Conservation (phyloP, 2,797 vertebrate species). For the Enteromius viviparus region DNA sequence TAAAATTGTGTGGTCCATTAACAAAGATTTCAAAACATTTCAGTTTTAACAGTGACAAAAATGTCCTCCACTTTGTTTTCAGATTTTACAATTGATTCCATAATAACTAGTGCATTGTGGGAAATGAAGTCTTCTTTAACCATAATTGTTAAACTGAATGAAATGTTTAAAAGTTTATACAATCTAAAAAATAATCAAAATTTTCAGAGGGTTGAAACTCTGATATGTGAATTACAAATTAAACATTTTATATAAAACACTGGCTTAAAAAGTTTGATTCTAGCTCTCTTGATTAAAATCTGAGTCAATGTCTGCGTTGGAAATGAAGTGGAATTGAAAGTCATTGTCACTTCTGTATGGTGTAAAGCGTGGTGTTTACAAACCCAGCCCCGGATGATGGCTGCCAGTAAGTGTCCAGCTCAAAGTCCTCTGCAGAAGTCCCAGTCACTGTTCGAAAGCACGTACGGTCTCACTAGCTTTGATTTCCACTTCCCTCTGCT, state of each 20-base stretch:
- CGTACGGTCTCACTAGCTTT: not conserved
- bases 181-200: not conserved
- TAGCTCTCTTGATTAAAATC: not conserved
- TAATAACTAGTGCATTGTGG: not conserved
- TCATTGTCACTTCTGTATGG: not conserved
- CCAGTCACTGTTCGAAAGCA: not conserved
- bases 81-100: not conserved
- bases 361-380: slow-evolving; percentile 12
- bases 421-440: slow-evolving; percentile 53
- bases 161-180: not conserved
- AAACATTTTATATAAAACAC: too few species aligned
- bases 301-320: not conserved
- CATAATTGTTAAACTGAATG: not conserved
- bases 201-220: not conserved
- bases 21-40: not conserved
- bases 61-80: not conserved
- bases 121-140: not conserved
- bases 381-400: slow-evolving; percentile 14
- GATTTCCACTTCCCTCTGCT: not conserved
- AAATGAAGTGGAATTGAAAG: not conserved
- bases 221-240: too few species aligned
- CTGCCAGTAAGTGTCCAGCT: slow-evolving; percentile 30
- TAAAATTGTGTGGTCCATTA: too few species aligned
- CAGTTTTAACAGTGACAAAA: not conserved
- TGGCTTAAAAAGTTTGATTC: too few species aligned